A percentile compares a stretch with the other conserved stretches of the same genome.
Conservation (phyloP, 1,140 invertebrate species). For the Drosophila ercepeae region DNA sequence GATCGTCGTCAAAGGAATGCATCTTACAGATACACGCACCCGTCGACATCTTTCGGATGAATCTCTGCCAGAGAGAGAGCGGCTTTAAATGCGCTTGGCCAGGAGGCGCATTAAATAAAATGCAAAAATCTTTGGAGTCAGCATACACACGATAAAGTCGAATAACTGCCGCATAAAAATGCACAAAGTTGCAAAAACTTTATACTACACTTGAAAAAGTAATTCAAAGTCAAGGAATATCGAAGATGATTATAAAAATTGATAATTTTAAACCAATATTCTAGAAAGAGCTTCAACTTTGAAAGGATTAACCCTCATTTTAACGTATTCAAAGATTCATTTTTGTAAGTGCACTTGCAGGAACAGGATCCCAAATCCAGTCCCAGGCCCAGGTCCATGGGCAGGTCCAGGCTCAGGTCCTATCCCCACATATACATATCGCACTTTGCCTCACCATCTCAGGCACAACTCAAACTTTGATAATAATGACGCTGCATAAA, state of each 20-base stretch:
- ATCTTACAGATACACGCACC: constrained; percentile 1
- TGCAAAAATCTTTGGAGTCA: constrained; percentile 46
- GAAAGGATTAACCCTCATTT: neutral
- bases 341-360: constrained; percentile 17
- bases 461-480: constrained; percentile 51
- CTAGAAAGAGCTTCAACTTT: too few relatives aligned
- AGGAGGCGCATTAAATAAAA: constrained; percentile 34
- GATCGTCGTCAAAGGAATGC: constrained; percentile 36
- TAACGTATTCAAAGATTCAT: too few relatives aligned
- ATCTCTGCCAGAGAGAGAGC: neutral
- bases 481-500: constrained; percentile 81
- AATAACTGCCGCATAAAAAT: constrained; percentile 62
- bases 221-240: neutral
- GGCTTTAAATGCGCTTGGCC: constrained; percentile 24
- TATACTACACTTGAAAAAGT: neutral
- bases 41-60: constrained; percentile 10
- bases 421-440: constrained; percentile 7
- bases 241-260: too few relatives aligned
- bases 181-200: constrained; percentile 31
- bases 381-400: constrained; percentile 14
- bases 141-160: constrained; percentile 54
- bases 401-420: constrained; percentile 18
- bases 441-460: constrained; percentile 2
- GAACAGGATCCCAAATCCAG: constrained; percentile 6
- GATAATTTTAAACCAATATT: too few relatives aligned